Evolutionary conservation across 2,888 invertebrate species (phyloP).

Genomic region (Campoplex nolae): DNA sequence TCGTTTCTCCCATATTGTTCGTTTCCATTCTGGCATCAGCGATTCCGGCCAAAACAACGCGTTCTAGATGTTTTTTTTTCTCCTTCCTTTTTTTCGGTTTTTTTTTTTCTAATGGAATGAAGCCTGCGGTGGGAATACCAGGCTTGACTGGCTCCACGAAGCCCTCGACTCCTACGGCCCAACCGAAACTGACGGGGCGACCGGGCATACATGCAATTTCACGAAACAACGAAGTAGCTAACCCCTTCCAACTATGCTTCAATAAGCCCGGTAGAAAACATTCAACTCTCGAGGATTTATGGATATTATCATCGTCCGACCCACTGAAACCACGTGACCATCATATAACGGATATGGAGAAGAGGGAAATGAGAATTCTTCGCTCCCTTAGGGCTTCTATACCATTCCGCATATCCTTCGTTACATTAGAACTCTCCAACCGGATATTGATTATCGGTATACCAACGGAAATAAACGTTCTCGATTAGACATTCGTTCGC

Average conservation of each 20-base stretch:
- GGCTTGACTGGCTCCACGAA: constrained; percentile 6
- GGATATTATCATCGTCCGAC: constrained; percentile 53
- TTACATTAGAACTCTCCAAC: constrained; percentile 1
- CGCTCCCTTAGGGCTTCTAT: not conserved
- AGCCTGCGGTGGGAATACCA: not conserved
- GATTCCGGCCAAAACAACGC: not conserved
- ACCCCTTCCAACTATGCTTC: constrained; percentile 5
- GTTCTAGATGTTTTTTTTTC: not conserved
- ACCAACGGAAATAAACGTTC: not conserved
- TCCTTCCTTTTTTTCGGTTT: not conserved
- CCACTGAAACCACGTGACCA: constrained; percentile 8
- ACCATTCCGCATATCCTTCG: not conserved
- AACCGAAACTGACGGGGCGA: constrained; percentile 59
- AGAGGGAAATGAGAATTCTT: constrained; percentile 23
- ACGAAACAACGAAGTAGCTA: constrained; percentile 62
- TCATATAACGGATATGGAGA: constrained; percentile 3
- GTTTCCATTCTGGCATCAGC: constrained; percentile 1
- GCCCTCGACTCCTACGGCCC: constrained; percentile 43
- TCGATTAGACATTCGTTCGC: not conserved
- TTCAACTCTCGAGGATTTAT: constrained; percentile 53
- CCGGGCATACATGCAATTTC: constrained; percentile 68
- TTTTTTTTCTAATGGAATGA: constrained; percentile 23
- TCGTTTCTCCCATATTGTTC: not conserved
- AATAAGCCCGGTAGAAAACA: constrained; percentile 38
- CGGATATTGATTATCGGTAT: constrained; percentile 7